Percentiles rank a stretch among this genome's conserved stretches.
Conservation (phyloP, 2,797 vertebrate species). For the Myotis planiceps region DNA sequence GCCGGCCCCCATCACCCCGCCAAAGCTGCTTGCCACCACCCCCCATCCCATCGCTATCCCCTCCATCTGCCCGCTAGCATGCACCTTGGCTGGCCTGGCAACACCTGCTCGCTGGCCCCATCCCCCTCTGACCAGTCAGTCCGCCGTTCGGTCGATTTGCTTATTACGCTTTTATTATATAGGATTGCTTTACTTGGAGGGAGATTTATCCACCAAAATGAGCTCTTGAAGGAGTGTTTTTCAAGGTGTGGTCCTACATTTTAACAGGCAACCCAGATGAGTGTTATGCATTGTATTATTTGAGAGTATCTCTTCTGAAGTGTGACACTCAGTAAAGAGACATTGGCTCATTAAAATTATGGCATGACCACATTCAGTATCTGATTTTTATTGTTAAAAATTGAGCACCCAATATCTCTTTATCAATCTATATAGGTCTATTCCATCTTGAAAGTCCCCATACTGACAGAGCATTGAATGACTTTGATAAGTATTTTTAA, state of each 20-base stretch:
- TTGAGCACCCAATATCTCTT: background rate
- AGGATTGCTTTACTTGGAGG: background rate
- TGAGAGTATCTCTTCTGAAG: slow-evolving; percentile 1
- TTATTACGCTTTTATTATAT: too few species aligned
- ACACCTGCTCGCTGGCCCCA: too few species aligned
- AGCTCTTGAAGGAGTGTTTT: background rate
- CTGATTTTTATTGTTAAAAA: slow-evolving; percentile 32
- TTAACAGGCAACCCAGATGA: background rate
- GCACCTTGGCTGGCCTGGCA: too few species aligned
- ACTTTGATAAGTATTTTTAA: background rate
- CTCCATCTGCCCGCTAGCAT: too few species aligned
- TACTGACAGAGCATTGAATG: background rate
- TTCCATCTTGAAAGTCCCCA: background rate
- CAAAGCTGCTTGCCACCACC: accelerated
- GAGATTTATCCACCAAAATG: background rate
- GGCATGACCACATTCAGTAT: background rate
- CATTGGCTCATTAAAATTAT: slow-evolving; percentile 31
- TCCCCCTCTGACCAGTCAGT: too few species aligned
- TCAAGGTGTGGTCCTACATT: background rate
- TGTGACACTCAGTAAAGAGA: background rate
- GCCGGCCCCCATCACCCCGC: accelerated
- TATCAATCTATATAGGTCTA: background rate
- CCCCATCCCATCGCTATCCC: too few species aligned
- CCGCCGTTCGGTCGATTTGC: too few species aligned
- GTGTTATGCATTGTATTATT: background rate